phyloP scores from a whole-genome alignment of 2,888 invertebrate genomes.

The Drosophila koepferae region DNA sequence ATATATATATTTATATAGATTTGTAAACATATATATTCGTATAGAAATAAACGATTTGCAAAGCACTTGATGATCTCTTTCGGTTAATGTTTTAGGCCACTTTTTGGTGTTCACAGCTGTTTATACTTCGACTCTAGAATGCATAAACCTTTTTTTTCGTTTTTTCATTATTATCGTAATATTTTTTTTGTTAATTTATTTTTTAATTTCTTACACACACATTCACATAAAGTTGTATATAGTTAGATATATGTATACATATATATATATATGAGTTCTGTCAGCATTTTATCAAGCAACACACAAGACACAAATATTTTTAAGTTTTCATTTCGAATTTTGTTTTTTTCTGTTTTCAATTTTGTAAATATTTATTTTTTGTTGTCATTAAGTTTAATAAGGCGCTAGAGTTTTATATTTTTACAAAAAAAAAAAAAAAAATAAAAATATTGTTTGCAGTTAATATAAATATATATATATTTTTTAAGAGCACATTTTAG shows the following conservation, averaged over 20 bases:
- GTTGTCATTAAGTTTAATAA: constrained; percentile 48
- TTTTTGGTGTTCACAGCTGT: constrained; percentile 80
- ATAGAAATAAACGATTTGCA: constrained; percentile 44
- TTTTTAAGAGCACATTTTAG: constrained; percentile 62
- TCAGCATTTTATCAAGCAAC: constrained; percentile 58
- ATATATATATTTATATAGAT: neutral
- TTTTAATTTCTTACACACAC: constrained; percentile 30
- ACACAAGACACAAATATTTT: constrained; percentile 69
- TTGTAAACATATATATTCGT: constrained; percentile 9
- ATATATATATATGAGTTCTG: constrained; percentile 39
- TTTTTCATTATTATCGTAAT: constrained; percentile 17
- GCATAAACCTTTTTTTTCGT: constrained; percentile 38
- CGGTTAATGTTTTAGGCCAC: constrained; percentile 70
- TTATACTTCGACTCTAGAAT: constrained; percentile 44
- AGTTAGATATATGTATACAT: constrained; percentile 10
- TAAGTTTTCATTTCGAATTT: constrained; percentile 12
- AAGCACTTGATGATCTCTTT: constrained; percentile 60
- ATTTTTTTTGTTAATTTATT: neutral
- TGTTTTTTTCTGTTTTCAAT: constrained; percentile 11
- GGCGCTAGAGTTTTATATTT: constrained; percentile 30
- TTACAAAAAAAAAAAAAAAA: constrained; percentile 10
- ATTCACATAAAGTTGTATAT: constrained; percentile 20
- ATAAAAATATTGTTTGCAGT: constrained; percentile 21
- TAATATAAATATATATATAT: neutral
- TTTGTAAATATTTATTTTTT: constrained; percentile 45